phyloP scores from a whole-genome alignment of 2,113 vertebrate genomes.

The Cygnus buccinator region DNA sequence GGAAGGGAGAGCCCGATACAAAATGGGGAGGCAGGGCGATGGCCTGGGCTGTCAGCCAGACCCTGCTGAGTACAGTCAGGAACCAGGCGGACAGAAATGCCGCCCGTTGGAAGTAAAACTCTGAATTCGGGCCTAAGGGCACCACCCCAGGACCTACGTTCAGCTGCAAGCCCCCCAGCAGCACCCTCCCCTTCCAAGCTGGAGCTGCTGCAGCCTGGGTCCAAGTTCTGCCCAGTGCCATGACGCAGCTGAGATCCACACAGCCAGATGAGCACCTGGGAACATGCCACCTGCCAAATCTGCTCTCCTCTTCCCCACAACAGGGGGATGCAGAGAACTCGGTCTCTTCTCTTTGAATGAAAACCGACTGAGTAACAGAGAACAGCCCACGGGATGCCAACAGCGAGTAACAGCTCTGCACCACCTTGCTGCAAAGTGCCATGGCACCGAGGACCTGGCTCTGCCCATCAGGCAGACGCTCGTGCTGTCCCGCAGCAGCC shows the following conservation, averaged over 20 bases:
- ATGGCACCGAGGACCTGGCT: no score
- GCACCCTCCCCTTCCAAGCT: neutral
- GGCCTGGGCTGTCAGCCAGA: neutral
- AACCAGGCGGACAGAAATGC: neutral
- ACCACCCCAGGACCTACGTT: neutral
- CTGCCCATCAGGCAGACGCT: neutral
- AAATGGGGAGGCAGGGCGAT: neutral
- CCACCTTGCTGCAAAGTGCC: neutral
- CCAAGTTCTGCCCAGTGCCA: neutral
- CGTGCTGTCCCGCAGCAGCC: neutral
- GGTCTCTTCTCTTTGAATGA: neutral
- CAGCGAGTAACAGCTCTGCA: neutral
- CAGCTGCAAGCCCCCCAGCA: neutral
- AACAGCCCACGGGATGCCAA: accelerated
- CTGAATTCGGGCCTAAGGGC: accelerated
- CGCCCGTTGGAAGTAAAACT: neutral
- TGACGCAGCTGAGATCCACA: neutral
- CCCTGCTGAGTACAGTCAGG: neutral
- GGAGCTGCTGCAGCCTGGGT: accelerated
- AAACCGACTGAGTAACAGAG: neutral
- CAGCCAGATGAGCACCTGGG: accelerated
- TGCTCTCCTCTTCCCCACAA: neutral
- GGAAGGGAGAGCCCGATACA: neutral
- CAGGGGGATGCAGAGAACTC: neutral
- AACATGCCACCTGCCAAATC: accelerated